Evolutionary conservation across 2,888 invertebrate species (phyloP).

Genomic region (Drosophila silvestris): DNA sequence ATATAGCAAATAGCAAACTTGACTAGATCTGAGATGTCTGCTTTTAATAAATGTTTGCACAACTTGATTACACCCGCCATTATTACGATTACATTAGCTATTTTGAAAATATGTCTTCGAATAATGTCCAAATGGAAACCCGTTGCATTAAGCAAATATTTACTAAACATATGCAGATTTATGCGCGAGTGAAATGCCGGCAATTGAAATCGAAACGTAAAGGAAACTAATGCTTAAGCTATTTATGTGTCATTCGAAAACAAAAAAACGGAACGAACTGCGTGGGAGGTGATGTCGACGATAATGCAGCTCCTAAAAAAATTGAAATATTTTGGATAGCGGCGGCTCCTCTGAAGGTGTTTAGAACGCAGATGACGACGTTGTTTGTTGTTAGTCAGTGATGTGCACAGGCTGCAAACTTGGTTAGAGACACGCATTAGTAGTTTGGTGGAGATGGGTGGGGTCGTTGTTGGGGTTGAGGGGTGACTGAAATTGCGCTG

Average conservation of each 20-base stretch:
- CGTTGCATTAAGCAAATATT: slow-evolving; percentile 10
- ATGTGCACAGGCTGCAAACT: slow-evolving; percentile 47
- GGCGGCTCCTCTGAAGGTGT: slow-evolving; percentile 9
- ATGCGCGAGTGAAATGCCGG: slow-evolving; percentile 15
- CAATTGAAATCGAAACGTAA: slow-evolving; percentile 13
- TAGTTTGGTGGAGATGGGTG: slow-evolving; percentile 14
- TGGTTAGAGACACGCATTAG: slow-evolving; percentile 61
- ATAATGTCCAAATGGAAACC: slow-evolving; percentile 22
- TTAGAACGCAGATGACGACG: slow-evolving; percentile 16
- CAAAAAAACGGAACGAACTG: background rate
- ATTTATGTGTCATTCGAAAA: slow-evolving; percentile 10
- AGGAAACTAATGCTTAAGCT: slow-evolving; percentile 20
- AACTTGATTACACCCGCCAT: background rate
- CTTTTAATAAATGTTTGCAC: background rate
- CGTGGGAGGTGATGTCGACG: slow-evolving; percentile 26
- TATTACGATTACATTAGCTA: background rate
- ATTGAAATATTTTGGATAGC: background rate
- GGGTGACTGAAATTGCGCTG: slow-evolving; percentile 16
- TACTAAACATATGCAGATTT: background rate
- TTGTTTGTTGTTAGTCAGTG: slow-evolving; percentile 38
- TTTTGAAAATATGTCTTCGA: background rate
- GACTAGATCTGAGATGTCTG: background rate
- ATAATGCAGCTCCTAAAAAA: slow-evolving; percentile 9
- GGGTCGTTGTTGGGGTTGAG: background rate
- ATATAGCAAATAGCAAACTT: background rate